Conservation (phyloP, 2,113 vertebrate species). For the Ibidorhyncha struthersii region DNA sequence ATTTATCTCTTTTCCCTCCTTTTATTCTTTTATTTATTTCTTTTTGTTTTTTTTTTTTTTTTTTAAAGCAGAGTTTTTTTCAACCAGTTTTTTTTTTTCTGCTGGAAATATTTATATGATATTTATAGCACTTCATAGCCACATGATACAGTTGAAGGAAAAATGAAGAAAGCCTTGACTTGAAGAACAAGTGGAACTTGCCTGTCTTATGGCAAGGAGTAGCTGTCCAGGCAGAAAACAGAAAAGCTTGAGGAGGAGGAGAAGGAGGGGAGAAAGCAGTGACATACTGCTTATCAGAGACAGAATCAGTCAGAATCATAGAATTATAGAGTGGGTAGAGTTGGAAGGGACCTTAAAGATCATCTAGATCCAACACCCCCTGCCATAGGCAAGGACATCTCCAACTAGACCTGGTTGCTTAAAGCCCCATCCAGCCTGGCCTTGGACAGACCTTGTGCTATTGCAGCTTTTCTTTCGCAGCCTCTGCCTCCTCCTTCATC, state of each 20-base stretch:
- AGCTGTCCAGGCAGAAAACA: neutral
- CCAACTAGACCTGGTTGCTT: no score
- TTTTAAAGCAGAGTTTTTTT: neutral
- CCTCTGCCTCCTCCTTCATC: neutral
- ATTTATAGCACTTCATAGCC: neutral
- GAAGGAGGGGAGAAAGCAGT: neutral
- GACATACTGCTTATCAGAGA: neutral
- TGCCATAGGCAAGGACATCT: no score
- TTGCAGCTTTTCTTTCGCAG: neutral
- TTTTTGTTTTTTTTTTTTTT: neutral
- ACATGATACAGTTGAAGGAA: neutral
- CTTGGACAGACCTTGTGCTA: neutral
- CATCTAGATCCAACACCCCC: no score
- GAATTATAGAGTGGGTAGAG: no score
- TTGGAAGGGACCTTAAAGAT: no score
- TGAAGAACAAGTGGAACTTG: neutral
- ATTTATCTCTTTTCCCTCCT: neutral
- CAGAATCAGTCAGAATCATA: neutral
- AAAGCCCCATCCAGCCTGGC: no score
- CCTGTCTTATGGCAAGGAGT: neutral
- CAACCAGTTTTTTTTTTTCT: neutral
- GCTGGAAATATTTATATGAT: neutral
- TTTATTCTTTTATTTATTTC: neutral
- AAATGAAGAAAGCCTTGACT: neutral
- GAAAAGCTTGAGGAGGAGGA: neutral